These are phyloP conservation scores for Ypsolopha scabrella DNA, from an alignment of 2,888 invertebrate genomes.

Conservation along the genomic window DNA sequence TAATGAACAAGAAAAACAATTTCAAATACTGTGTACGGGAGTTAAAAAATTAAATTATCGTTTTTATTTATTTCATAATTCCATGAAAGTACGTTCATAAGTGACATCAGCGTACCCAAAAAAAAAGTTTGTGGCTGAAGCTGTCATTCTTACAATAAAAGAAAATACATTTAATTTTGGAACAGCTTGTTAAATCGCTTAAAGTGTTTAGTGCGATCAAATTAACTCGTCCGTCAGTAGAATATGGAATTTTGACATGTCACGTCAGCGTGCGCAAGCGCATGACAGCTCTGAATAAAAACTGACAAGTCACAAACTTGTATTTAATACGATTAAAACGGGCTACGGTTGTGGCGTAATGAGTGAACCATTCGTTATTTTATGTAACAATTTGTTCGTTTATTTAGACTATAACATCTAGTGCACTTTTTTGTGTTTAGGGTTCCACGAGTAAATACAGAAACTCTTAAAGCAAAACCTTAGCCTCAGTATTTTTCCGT, in stretches of 20 bases:
- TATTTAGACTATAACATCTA: no score
- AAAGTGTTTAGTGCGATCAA: slow-evolving; percentile 23
- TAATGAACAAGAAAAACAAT: no score
- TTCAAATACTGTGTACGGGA: no score
- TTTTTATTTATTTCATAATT: no score
- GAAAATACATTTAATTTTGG: slow-evolving; percentile 4
- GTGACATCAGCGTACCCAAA: no score
- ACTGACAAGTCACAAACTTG: slow-evolving; percentile 12
- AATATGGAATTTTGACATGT: slow-evolving; percentile 44
- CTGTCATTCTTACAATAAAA: slow-evolving; percentile 3
- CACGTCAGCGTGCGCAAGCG: slow-evolving; percentile 39
- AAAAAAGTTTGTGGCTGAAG: background rate
- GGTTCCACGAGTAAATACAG: no score
- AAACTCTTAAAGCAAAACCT: no score
- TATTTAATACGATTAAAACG: slow-evolving; percentile 13
- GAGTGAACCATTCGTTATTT: background rate
- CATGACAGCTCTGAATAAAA: slow-evolving; percentile 36
- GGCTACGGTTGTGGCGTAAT: background rate
- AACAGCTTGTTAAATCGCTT: slow-evolving; percentile 1
- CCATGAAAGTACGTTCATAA: no score
- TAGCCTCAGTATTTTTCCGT: no score
- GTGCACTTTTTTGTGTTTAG: no score
- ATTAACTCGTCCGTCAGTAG: slow-evolving; percentile 59
- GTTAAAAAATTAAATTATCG: no score
- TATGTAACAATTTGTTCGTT: no score